phyloP scores from a whole-genome alignment of 2,888 invertebrate species.

The Limnephilus rhombicus region DNA sequence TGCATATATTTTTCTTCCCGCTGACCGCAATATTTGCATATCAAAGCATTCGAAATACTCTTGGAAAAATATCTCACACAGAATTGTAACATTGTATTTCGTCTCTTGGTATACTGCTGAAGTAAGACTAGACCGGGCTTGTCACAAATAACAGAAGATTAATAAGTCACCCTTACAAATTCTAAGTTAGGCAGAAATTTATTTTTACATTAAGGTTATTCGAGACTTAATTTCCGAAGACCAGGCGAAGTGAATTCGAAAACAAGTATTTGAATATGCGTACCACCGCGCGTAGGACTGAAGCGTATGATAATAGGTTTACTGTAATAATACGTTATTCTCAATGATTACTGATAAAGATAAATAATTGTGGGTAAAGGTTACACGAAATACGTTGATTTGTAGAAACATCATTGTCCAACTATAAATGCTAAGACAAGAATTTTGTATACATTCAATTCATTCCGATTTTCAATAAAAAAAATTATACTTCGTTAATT shows the following conservation, averaged over 20 bases:
- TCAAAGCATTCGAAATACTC: background rate
- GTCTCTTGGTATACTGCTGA: background rate
- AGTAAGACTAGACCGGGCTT: background rate
- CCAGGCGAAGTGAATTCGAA: background rate
- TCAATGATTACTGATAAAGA: background rate
- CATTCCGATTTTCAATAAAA: no score
- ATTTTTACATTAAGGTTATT: background rate
- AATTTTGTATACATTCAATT: no score
- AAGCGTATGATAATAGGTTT: background rate
- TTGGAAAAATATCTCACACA: background rate
- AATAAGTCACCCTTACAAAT: background rate
- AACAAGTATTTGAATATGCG: background rate
- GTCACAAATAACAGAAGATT: background rate
- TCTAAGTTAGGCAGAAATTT: background rate
- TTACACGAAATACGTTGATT: no score
- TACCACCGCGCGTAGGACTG: background rate
- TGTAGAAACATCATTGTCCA: no score
- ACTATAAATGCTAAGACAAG: no score
- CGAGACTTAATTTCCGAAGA: background rate
- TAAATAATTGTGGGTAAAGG: no score
- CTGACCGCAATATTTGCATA: background rate
- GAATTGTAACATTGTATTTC: background rate
- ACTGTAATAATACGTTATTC: background rate
- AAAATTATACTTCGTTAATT: no score
- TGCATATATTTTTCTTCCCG: background rate